Evolutionary conservation across 53 echinoderm and acorn worm genomes (phyloP), one percentile per base, ranked within the genome.

Genomic region (Patiria pectinifera): DNA sequence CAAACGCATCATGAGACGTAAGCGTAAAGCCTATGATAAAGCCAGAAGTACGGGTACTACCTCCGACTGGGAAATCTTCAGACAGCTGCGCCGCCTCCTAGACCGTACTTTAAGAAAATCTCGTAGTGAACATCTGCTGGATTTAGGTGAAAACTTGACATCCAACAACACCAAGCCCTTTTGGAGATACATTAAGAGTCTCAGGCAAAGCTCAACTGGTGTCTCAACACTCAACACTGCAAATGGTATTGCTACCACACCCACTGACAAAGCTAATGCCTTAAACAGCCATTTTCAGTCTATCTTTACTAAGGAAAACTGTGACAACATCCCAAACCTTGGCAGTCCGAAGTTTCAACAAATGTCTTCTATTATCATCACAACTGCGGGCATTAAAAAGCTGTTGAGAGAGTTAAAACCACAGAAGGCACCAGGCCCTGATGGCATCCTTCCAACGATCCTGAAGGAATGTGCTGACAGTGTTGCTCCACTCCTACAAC

Each of bases 101-200:
- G 92, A 92, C 19, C 85, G 79, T 15, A 78, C 9, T n/a, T 48
- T 92, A 1, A 92, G 92, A n/a, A 92, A 93, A 82, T 21, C 83
- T 0, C 83, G 76, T 25, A 83, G 83, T 22, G 72, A 77, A n/a
- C 49, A 81, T 11, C 35, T 93, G 0, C 47, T 45, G 35, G 77
- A 82, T 16, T 25, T 93, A 53, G 93, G 87, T 71, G 87, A 93
- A 81, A 86, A 58, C 48, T 48, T 92, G 53, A 25, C 92, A 86
- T 58, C 70, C 10, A 92, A 59, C 21, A 80, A 92, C 16, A 87
- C 87, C 2, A 88, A 82, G 85, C 86, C 92, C 60, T 92, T 92
- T 78, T 92, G 92, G 92, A 85, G 79, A 3, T 92, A 22, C 69
- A 92, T 92, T 22, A 92, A 92, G 61, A 92, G 85, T 35, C 63